Base-by-base conservation (phyloP, 2,888 invertebrate species). In the Acanthopleura granulata region DNA sequence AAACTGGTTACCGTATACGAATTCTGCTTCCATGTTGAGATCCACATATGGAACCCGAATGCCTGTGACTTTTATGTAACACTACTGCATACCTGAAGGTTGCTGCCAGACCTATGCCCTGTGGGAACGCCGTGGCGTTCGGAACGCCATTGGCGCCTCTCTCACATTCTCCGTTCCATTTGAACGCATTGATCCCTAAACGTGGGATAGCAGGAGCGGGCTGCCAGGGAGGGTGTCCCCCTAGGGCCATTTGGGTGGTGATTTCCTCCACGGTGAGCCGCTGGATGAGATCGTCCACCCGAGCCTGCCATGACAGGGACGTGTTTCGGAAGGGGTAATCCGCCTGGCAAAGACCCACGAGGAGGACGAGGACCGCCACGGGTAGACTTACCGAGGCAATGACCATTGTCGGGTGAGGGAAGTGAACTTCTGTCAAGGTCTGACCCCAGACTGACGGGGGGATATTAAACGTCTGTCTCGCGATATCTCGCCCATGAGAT, bases 91-190 rank as follows among this genome's bases (percentile, higher is more conserved):
- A 86, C 86, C 82, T 85, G 79, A 87, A 87, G 11, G 85, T 76
- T 27, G 87, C 85, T 50, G 86, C 84, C 57, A 87, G 78, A 16
- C 86, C 86, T 40, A 87, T 75, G 0, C 86, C 83, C 74, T 84
- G 84, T 22, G 86, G 86, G 76, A 86, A 87, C 4, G 84, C 80
- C 14, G 87, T 87, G 18, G 86, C 79, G 75, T 83, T 82, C 40
- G 83, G 83, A 18, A 79, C 80, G 40, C 74, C 70, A 15, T 77
- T 80, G 75, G 84, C 85, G n/a, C 87, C 87, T 29, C 84, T 79
- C 16, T 85, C 79, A 80, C 87, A 87, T 73, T 87, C 87, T 4
- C 83, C 80, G 14, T 80, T 82, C 87, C 87, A 87, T 62, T 79
- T 77, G 74, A 87, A 87, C 12, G 80, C 81, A 18, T 78, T 74